Percentiles rank a stretch among this genome's conserved stretches.
These are phyloP conservation scores for Sporophila hypoxantha DNA, from an alignment of 2,113 vertebrate species.

Conservation along the genomic window DNA sequence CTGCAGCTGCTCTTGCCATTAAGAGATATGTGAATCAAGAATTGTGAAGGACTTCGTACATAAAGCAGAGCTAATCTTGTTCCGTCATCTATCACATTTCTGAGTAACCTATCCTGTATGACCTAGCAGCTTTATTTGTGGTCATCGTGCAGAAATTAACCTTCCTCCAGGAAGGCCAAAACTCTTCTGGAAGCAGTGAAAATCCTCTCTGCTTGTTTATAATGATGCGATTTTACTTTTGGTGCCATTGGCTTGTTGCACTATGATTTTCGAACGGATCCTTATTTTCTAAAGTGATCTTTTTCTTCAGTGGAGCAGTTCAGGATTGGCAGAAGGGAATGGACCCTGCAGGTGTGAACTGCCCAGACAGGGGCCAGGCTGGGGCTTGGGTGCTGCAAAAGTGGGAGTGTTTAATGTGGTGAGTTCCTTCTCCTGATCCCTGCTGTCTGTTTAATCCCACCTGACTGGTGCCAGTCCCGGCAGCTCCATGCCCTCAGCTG, in stretches of 20 bases:
- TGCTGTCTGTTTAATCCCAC: background rate
- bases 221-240: slow-evolving; percentile 15
- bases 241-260: background rate
- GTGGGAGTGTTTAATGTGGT: background rate
- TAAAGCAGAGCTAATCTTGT: background rate
- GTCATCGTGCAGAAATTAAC: background rate
- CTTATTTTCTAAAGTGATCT: background rate
- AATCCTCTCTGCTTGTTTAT: background rate
- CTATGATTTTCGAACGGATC: background rate
- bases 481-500: background rate
- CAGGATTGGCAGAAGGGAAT: background rate
- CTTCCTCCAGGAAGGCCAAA: background rate
- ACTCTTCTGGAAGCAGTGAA: background rate
- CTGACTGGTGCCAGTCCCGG: background rate
- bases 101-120: background rate
- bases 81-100: background rate
- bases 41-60: background rate
- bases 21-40: slow-evolving; percentile 6
- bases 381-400: background rate
- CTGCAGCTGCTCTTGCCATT: background rate
- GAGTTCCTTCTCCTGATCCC: background rate
- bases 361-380: background rate
- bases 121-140: background rate
- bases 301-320: background rate
- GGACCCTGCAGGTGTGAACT: background rate